Conservation (phyloP, 2,888 invertebrate genomes). For the Caenorhabditis sp. region DNA sequence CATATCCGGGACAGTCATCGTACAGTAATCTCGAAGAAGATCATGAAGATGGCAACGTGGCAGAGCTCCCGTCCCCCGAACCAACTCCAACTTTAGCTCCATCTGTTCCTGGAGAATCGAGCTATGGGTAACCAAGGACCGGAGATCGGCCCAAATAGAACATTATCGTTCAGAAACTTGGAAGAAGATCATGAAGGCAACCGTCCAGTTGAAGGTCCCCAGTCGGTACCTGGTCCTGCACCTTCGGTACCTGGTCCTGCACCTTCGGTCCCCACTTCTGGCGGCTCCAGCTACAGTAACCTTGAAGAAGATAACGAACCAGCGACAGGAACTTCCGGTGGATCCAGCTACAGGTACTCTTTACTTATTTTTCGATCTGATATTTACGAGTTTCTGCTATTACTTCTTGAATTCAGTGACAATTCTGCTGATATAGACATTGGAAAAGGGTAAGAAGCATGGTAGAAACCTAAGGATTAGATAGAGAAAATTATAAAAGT, state of each 20-base stretch:
- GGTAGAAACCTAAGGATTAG: slow-evolving; percentile 16
- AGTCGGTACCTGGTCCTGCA: no score
- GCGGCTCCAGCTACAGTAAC: slow-evolving; percentile 38
- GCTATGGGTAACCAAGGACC: slow-evolving; percentile 2
- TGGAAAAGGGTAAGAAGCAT: slow-evolving; percentile 52
- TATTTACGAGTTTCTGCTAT: neutral
- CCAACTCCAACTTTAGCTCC: slow-evolving; percentile 8
- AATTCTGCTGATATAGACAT: slow-evolving; percentile 29
- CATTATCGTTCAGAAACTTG: slow-evolving; percentile 21
- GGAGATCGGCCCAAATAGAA: neutral
- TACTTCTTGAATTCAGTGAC: slow-evolving; percentile 18
- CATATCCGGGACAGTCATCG: slow-evolving; percentile 40
- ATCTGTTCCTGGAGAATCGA: slow-evolving; percentile 37
- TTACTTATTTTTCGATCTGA: neutral
- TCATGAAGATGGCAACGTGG: slow-evolving; percentile 43
- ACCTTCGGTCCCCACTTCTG: slow-evolving; percentile 6
- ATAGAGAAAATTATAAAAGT: neutral
- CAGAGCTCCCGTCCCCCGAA: slow-evolving; percentile 23
- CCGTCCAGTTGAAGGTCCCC: slow-evolving; percentile 24
- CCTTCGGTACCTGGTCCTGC: slow-evolving; percentile 10
- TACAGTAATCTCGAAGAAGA: slow-evolving; percentile 59
- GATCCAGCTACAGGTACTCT: slow-evolving; percentile 27
- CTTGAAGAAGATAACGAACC: slow-evolving; percentile 34
- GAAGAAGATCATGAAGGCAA: slow-evolving; percentile 45
- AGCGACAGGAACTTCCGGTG: neutral